phyloP scores from a whole-genome alignment of 2,888 invertebrate genomes.

The Ptycholaimellus sp. region DNA sequence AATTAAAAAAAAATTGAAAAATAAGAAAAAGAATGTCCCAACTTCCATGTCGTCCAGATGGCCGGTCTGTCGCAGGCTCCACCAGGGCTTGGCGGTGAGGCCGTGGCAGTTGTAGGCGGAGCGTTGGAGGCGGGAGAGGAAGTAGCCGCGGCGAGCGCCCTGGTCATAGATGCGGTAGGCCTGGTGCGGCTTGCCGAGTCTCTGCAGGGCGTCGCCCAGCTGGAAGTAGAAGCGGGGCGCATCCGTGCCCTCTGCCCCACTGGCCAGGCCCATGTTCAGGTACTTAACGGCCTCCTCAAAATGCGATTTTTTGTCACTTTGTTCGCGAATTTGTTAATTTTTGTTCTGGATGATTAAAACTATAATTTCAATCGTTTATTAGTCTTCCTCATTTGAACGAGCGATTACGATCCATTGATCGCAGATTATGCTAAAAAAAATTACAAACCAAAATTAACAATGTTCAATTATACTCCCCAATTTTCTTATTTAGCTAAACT shows the following conservation, averaged over 20 bases:
- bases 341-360: no score
- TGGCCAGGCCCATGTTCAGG: conserved; percentile 45
- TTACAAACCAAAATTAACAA: neutral
- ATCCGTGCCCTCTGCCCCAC: conserved; percentile 40
- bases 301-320: conserved; percentile 38
- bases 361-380: no score
- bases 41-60: conserved; percentile 38
- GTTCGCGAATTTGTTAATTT: no score
- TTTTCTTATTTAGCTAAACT: neutral
- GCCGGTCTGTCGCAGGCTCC: conserved; percentile 45
- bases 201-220: conserved; percentile 51
- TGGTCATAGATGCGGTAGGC: conserved; percentile 35
- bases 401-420: neutral
- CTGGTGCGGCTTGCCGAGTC: conserved; percentile 36
- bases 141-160: conserved; percentile 40
- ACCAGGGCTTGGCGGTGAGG: conserved; percentile 51
- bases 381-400: neutral
- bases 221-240: conserved; percentile 48
- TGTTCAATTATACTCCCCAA: neutral
- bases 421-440: neutral
- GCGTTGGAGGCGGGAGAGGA: conserved; percentile 51
- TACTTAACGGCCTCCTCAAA: conserved; percentile 39
- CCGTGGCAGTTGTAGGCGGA: conserved; percentile 57
- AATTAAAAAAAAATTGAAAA: no score
- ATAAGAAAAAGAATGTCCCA: conserved; percentile 8